These are phyloP conservation scores for Psittacula cyanocephala DNA, from an alignment of 2,113 vertebrate species.

Conservation along the genomic window DNA sequence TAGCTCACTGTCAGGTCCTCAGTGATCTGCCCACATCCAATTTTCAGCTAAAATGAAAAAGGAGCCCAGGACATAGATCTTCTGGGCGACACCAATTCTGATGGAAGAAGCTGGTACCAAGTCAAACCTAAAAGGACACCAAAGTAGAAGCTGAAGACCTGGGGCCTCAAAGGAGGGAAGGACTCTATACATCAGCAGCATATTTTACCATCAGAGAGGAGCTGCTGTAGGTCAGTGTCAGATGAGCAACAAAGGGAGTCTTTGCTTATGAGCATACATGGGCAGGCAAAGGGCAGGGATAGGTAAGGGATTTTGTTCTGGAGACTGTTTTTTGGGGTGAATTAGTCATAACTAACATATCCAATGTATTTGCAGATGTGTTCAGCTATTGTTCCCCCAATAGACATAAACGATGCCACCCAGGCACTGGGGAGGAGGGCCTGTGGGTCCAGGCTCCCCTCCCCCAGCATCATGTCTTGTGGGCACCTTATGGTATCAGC, in stretches of 20 bases:
- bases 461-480: accelerated
- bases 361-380: not conserved
- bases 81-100: not conserved
- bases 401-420: not conserved
- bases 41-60: not conserved
- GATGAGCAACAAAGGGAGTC: not conserved
- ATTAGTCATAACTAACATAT: not conserved
- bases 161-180: not conserved
- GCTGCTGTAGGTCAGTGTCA: not conserved
- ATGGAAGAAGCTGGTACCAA: not conserved
- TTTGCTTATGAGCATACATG: not conserved
- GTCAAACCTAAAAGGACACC: not conserved
- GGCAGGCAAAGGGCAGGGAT: not conserved
- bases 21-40: not conserved
- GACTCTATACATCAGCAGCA: not conserved
- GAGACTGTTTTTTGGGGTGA: not conserved
- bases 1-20: not conserved
- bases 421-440: not conserved
- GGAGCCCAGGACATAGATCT: not conserved
- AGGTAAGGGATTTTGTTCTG: not conserved
- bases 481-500: accelerated
- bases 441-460: not conserved
- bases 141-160: not conserved
- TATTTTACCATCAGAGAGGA: not conserved
- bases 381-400: accelerated